Evolutionary conservation across 2,113 vertebrate genomes (phyloP).

Genomic region (Vulpes ferrilata): DNA sequence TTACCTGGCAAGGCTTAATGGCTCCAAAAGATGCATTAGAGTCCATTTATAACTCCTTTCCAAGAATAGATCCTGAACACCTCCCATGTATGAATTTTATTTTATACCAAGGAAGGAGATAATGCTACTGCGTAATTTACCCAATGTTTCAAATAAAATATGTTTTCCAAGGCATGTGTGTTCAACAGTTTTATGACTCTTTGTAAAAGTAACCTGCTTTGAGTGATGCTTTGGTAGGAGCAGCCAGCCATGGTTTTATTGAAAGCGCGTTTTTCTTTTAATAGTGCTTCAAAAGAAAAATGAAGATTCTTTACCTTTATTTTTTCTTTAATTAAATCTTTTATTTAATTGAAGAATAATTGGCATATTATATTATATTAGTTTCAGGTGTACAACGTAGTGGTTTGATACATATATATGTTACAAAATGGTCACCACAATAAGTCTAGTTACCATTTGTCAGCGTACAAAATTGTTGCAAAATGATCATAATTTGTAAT

Average conservation of each 20-base stretch:
- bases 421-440: neutral
- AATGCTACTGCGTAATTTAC: slow-evolving; percentile 66
- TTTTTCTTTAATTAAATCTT: neutral
- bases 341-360: neutral
- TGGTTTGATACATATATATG: neutral
- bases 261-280: neutral
- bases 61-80: slow-evolving; percentile 67
- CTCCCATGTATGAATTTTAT: slow-evolving; percentile 65
- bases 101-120: slow-evolving; percentile 66
- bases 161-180: slow-evolving; percentile 28
- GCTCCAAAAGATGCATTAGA: slow-evolving; percentile 80
- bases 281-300: slow-evolving; percentile 1
- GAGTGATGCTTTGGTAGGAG: slow-evolving; percentile 67
- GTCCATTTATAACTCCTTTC: slow-evolving; percentile 72
- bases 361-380: neutral
- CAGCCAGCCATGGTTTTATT: slow-evolving; percentile 46
- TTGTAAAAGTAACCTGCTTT: slow-evolving; percentile 74
- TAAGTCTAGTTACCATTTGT: neutral
- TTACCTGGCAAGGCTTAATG: slow-evolving; percentile 79
- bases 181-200: slow-evolving; percentile 79
- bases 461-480: neutral
- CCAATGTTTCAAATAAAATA: slow-evolving; percentile 81
- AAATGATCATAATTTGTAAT: neutral
- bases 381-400: neutral
- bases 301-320: slow-evolving; percentile 6